These are phyloP conservation scores for Epirrita christyi DNA, from an alignment of 2,888 invertebrate genomes.

Conservation along the genomic window DNA sequence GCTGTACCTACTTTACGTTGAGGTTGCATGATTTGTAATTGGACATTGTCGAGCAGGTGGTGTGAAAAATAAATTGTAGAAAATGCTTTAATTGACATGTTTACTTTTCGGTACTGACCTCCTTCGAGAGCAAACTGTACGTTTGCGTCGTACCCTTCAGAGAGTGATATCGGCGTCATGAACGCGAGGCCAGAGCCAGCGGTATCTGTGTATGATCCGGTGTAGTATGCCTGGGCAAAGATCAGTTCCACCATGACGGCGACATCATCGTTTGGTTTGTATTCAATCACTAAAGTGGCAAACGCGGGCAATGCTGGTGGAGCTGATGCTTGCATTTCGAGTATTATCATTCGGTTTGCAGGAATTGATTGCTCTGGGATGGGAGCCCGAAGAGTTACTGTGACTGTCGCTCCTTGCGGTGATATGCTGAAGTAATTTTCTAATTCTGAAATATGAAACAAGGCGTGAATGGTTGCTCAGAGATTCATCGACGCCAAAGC, in stretches of 20 bases:
- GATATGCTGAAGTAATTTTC: conserved; percentile 28
- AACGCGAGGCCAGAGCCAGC: conserved; percentile 27
- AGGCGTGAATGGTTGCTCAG: neutral
- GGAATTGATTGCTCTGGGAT: conserved; percentile 39
- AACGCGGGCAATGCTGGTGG: conserved; percentile 19
- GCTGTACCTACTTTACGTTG: no score
- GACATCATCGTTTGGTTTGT: conserved; percentile 6
- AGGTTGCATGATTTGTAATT: no score
- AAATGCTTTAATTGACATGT: conserved; percentile 43
- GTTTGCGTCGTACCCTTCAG: conserved; percentile 1
- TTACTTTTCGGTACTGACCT: conserved; percentile 19
- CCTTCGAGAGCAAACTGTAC: conserved; percentile 6
- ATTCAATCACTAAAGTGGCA: conserved; percentile 26
- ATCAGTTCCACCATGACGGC: conserved; percentile 38
- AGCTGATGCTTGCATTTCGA: conserved; percentile 30
- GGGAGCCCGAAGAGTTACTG: conserved; percentile 13
- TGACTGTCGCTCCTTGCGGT: conserved; percentile 26
- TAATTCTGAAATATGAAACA: conserved; percentile 16
- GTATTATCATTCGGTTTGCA: conserved; percentile 21
- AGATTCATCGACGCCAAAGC: neutral
- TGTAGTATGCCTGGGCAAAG: conserved; percentile 43
- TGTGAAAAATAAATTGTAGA: neutral
- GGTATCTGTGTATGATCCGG: conserved; percentile 40
- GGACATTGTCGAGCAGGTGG: conserved; percentile 23
- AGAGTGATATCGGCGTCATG: neutral